These are phyloP conservation scores for Apis dorsata DNA, from an alignment of 1,140 invertebrate species.

Conservation along the genomic window DNA sequence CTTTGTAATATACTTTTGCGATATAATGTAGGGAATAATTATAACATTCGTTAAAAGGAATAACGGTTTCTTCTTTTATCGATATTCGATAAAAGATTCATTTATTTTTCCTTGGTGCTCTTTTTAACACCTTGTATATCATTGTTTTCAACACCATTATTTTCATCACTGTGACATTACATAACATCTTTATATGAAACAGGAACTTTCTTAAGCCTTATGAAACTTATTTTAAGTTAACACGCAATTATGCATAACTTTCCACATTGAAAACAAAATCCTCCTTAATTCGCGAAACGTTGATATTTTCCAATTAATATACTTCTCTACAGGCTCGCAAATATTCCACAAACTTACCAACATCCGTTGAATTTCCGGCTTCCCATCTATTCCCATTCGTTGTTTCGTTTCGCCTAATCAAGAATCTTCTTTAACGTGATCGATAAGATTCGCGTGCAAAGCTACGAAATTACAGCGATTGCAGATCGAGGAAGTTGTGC, in stretches of 20 bases:
- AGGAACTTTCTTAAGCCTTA: conserved; percentile 5
- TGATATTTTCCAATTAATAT: no score
- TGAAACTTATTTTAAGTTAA: neutral
- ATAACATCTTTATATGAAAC: neutral
- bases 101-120: no score
- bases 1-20: no score
- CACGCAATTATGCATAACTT: neutral
- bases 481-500: conserved; percentile 41
- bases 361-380: neutral
- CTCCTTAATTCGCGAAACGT: neutral
- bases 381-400: no score
- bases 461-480: conserved; percentile 18
- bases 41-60: no score
- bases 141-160: conserved; percentile 1
- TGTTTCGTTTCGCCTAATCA: neutral
- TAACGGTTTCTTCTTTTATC: no score
- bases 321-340: neutral
- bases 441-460: conserved; percentile 26
- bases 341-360: neutral
- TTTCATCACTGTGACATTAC: neutral
- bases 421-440: neutral
- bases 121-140: no score
- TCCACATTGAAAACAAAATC: neutral
- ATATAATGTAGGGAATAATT: no score
- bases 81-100: no score